Base-by-base conservation (phyloP, 2,113 vertebrate genomes). In the Anarhynchus alexandrinus region DNA sequence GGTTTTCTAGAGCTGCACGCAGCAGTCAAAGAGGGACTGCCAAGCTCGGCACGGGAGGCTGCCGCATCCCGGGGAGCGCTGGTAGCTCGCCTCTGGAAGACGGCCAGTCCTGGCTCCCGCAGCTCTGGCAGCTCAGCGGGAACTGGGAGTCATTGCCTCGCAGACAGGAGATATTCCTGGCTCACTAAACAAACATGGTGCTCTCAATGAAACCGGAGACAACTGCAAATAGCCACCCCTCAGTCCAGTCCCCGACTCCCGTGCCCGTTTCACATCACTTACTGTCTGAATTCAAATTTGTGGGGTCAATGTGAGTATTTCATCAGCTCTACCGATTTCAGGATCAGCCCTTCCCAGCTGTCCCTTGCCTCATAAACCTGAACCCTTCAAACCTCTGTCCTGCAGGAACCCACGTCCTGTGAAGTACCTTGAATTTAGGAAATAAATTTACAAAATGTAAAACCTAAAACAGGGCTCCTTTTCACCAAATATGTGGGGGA, bases 41-140 rank as follows among this genome's bases (percentile, higher is more conserved):
- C 88, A 61, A 0, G 52, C 73, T 54, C 4, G 2, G 74, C 70
- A 40, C 5, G 8, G 95, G 69, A 57, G 61, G 61, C 87, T 86
- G 85, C 72, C 0, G 4, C 78, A 40, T 25, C 87, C 14, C 22
- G 11, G 67, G 76, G 54, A 70, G 51, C 0, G 0, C 32, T 38
- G 62, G 82, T 40, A 21, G 54, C n/a, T 91, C 0, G 9, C 43
- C 49, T 22, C 67, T 81, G 96, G 83, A 67, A 47, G 55, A n/a
- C 34, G 0, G 91, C 91, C 93, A 82, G 80, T 25, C 67, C 91
- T 86, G 95, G 80, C 64, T 92, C 76, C 88, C 32, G 83, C 82
- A 65, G 79, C 57, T 67, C 45, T 57, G 62, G 90, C 90, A 94
- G 58, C 79, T 77, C 57, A 52, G 79, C 1, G 3, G 90, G 74